Base-by-base conservation (phyloP, 2,797 vertebrate species). In the Xiphophorus birchmanni region DNA sequence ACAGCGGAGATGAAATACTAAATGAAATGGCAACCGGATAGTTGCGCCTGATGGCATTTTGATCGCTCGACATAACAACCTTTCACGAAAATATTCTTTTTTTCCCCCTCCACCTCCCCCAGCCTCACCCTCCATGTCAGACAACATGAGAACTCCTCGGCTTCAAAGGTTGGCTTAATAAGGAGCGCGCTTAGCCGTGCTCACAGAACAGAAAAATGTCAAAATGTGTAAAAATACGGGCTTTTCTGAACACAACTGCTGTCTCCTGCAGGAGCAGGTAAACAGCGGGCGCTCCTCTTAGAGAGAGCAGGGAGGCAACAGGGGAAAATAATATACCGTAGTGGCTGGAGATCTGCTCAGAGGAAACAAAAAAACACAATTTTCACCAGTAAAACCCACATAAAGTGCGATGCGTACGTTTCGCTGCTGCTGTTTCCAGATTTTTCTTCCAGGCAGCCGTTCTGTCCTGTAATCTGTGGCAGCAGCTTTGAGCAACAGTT, bases 101-200 rank as follows among this genome's bases (percentile, higher is more conserved):
- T 92, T 85, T 21, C 6, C 5, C 40, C 26, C 50, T 73, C 79
- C 82, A 63, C 80, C 84, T 76, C 71, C 23, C 78, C 78, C 48
- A 73, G 44, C 84, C 80, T 76, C 76, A 71, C 71, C 83, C 80
- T n/a, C 81, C 26, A 83, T 90, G 88, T 91, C 92, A 91, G 85
- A 86, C 87, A 86, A 86, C 88, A 84, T 86, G 80, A 89, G 88
- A 82, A 82, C 45, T 82, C 75, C 77, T 77, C 79, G 76, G 84
- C 82, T 82, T 88, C 90, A 93, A 94, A 93, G 92, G 91, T 93
- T 92, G 89, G 80, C 72, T 80, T 84, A 85, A 93, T 93, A 88
- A 92, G 81, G 88, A 90, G 83, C 86, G 29, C 85, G 21, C 50
- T 26, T 76, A 5, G 81, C 86, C 84, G 80, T 15, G 78, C 88